A percentile compares a stretch with the other conserved stretches of the same genome.
Conservation (phyloP, 1,140 invertebrate genomes). For the Camponotus floridanus region DNA sequence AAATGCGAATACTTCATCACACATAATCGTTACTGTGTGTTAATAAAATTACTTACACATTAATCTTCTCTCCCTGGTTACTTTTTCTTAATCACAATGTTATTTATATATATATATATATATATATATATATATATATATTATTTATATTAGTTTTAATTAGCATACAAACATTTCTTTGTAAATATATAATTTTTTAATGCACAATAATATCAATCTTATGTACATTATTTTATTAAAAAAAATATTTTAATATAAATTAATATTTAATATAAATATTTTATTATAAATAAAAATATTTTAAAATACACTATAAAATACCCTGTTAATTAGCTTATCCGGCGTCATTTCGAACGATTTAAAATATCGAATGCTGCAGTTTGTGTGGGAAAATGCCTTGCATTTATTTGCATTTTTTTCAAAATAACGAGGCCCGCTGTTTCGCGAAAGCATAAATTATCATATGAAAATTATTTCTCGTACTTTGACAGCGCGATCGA, state of each 20-base stretch:
- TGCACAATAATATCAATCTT: not conserved
- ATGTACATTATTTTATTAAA: not conserved
- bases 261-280: no score
- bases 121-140: not conserved
- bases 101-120: not conserved
- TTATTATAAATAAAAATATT: no score
- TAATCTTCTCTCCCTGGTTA: constrained; percentile 7
- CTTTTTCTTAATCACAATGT: not conserved
- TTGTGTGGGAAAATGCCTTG: not conserved
- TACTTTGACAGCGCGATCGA: constrained; percentile 50
- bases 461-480: constrained; percentile 30
- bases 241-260: no score
- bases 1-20: constrained; percentile 11
- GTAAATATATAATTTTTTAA: not conserved
- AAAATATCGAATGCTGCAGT: not conserved
- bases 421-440: not conserved
- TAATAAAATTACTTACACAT: not conserved
- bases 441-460: constrained; percentile 12
- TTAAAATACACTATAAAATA: not conserved
- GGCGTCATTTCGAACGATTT: not conserved
- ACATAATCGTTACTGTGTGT: not conserved
- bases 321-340: not conserved
- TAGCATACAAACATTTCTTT: not conserved
- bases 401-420: not conserved
- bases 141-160: not conserved